These are phyloP conservation scores for Origma solitaria DNA, from an alignment of 2,113 vertebrate genomes.

Conservation along the genomic window DNA sequence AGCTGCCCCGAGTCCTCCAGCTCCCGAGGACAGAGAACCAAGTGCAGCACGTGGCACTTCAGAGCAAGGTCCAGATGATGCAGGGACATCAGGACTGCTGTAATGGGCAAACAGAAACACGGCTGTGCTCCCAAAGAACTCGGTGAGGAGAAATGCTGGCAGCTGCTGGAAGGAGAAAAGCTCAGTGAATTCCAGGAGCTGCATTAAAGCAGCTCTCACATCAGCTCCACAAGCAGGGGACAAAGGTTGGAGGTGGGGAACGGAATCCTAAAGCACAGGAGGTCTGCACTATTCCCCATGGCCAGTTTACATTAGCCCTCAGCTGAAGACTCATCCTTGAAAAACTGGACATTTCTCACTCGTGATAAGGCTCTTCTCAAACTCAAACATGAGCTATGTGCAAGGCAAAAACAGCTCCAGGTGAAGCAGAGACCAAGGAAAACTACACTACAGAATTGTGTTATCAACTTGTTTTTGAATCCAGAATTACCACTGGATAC, in stretches of 20 bases:
- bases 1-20: not conserved
- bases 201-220: not conserved
- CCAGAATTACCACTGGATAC: not conserved
- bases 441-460: not conserved
- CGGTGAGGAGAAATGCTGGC: not conserved
- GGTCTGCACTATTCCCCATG: not conserved
- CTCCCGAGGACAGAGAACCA: rapidly evolving
- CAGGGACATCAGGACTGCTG: not conserved
- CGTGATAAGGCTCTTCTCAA: not conserved
- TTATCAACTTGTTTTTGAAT: not conserved
- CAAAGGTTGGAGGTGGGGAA: not conserved
- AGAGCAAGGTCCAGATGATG: not conserved
- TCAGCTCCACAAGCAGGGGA: not conserved
- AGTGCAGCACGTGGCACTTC: not conserved
- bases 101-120: not conserved
- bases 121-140: not conserved
- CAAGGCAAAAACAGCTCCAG: not conserved
- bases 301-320: not conserved
- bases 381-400: not conserved
- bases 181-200: not conserved
- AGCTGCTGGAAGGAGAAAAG: not conserved
- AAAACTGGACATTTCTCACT: not conserved
- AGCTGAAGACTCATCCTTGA: not conserved
- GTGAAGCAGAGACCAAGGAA: not conserved
- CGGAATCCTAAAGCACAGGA: not conserved